Percentiles rank a stretch among this genome's conserved stretches.
Conservation (phyloP, 2,113 vertebrate genomes). For the Mormyrus iriodes region DNA sequence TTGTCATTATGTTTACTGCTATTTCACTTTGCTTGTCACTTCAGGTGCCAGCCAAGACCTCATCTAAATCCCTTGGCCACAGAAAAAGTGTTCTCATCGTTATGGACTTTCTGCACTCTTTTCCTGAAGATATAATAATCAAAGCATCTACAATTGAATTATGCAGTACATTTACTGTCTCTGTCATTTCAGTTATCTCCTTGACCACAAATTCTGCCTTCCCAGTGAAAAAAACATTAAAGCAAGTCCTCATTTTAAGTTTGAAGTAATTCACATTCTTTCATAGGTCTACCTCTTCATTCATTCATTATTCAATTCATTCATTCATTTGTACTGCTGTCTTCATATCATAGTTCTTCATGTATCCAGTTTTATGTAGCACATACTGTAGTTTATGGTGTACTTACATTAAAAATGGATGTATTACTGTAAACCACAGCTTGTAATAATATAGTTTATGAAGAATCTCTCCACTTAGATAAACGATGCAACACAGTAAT, state of each 20-base stretch:
- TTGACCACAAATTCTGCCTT: background rate
- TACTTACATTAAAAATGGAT: background rate
- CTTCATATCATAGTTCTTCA: no score
- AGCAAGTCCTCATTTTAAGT: no score
- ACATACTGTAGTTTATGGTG: background rate
- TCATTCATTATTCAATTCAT: no score
- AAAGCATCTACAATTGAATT: background rate
- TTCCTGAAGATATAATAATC: no score
- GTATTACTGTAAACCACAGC: no score
- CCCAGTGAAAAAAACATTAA: background rate
- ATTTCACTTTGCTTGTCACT: no score
- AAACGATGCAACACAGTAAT: background rate
- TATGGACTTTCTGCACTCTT: background rate
- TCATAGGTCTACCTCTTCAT: no score
- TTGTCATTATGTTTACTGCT: no score
- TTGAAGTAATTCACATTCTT: no score
- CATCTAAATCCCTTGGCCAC: background rate
- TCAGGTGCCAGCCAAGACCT: background rate
- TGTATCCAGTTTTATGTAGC: no score
- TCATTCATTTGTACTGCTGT: no score
- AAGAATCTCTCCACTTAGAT: background rate
- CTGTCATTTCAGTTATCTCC: background rate
- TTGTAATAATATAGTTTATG: background rate
- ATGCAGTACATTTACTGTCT: background rate
- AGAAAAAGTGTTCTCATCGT: background rate